Evolutionary conservation across 2,113 vertebrate species (phyloP), one percentile per base, ranked within the genome.

Genomic region (Sakesphorus luctuosus): DNA sequence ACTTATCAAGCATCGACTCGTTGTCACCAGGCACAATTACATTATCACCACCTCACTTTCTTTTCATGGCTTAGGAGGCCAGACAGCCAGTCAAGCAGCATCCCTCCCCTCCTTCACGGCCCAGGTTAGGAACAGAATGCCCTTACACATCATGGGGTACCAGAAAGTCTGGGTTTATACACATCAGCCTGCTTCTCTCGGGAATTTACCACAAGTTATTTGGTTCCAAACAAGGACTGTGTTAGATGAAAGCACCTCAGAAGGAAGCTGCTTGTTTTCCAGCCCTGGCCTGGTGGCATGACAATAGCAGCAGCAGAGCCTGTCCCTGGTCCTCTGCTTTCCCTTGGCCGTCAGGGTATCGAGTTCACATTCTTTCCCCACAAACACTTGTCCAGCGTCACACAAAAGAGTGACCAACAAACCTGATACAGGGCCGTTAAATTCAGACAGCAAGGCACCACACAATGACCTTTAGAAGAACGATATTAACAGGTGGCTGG

Each of bases 401-500:
- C 61, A 96, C 93, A 97, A 97, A 97, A 84, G 95, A 97, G 93
- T 85, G 78, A 91, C 96, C 97, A 98, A 96, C 96, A 98, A 98
- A 98, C 96, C 94, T 96, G 96, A 98, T 92, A 94, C 90, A 97
- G 52, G 79, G 92, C 95, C 49, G 50, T 97, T 97, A 96, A 76
- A 96, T 96, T 95, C 96, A 98, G 97, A 98, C 97, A 94, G 94
- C 47, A 69, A 96, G 98, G 97, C 98, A 98, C 97, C 97, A 97
- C 94, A 97, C 95, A 97, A 97, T 98, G 98, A 98, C 98, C 98
- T 98, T 98, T 98, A 98, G 84, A 94, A 98, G 98, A 99, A 98
- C 66, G 98, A 98, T 98, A 97, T 97, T 92, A 99, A 99, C 99
- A 99, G 99, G 98, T 99, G 98, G 98, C 89, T 94, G 97, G 90